Evolutionary conservation across 2,888 invertebrate genomes (phyloP).

Genomic region (Polymixis flavicincta): DNA sequence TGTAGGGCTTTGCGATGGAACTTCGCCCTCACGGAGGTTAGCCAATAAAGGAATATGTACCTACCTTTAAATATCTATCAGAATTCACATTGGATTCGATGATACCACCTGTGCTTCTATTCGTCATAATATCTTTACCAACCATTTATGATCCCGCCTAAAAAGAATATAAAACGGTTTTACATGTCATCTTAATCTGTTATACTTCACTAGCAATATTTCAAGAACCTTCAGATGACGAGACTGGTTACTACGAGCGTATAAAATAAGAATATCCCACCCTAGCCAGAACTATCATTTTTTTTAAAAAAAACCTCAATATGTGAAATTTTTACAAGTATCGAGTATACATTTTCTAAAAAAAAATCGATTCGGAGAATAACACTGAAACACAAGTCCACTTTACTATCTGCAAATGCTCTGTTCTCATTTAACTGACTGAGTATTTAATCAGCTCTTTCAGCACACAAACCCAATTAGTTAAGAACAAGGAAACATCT

Average conservation of each 20-base stretch:
- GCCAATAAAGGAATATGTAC: too few species aligned
- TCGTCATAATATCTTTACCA: neutral
- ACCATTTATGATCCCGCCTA: neutral
- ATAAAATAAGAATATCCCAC: neutral
- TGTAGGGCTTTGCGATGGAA: neutral
- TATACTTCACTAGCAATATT: neutral
- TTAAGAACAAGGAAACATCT: constrained; percentile 47
- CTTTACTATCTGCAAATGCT: neutral
- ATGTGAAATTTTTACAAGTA: neutral
- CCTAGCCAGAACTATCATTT: neutral
- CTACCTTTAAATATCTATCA: neutral
- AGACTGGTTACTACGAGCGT: neutral
- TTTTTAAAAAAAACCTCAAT: neutral
- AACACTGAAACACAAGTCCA: neutral
- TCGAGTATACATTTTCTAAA: too few species aligned
- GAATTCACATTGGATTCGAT: neutral
- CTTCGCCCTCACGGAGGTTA: neutral
- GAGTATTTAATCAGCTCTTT: constrained; percentile 23
- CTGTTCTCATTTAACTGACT: neutral
- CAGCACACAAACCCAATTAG: constrained; percentile 43
- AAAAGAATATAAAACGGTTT: neutral
- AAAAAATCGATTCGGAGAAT: neutral
- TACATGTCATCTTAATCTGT: neutral
- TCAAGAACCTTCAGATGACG: neutral
- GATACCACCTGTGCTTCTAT: neutral